These are phyloP conservation scores for Uloborus diversus DNA, from an alignment of 1,140 invertebrate species.

Conservation along the genomic window DNA sequence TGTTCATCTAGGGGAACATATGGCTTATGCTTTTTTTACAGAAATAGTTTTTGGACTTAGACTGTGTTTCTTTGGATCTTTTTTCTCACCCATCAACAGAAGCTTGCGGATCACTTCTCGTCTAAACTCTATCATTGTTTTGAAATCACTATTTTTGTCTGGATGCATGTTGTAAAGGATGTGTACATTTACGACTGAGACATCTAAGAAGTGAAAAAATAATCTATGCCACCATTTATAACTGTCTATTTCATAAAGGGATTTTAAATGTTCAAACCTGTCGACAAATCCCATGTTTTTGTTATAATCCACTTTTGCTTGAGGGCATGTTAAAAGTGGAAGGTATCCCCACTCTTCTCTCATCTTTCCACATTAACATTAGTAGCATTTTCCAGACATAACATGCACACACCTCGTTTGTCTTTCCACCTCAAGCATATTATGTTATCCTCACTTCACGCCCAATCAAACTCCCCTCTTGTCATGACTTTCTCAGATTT, in stretches of 20 bases:
- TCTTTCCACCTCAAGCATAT: background rate
- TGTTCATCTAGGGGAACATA: background rate
- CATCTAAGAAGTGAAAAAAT: slow-evolving; percentile 22
- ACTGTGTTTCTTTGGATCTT: background rate
- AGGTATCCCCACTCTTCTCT: slow-evolving; percentile 32
- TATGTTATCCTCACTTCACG: background rate
- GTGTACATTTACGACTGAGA: background rate
- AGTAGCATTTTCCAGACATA: slow-evolving; percentile 3
- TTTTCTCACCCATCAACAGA: background rate
- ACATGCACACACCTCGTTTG: background rate
- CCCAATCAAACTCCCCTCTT: background rate
- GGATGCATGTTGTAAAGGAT: background rate
- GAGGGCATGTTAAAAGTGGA: background rate
- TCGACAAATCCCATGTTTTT: slow-evolving; percentile 7
- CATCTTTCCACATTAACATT: slow-evolving; percentile 3
- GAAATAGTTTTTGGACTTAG: background rate
- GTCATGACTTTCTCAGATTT: background rate
- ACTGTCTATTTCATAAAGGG: slow-evolving; percentile 2
- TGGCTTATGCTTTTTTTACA: background rate
- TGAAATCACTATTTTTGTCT: background rate
- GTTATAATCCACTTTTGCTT: background rate
- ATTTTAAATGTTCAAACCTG: slow-evolving; percentile 1
- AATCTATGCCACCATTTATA: slow-evolving; percentile 1
- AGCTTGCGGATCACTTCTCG: background rate
- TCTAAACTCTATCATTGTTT: background rate